Percentiles rank a stretch among this genome's conserved stretches.
Conservation (phyloP, 2,888 invertebrate genomes). For the Pristionchus maxplancki region DNA sequence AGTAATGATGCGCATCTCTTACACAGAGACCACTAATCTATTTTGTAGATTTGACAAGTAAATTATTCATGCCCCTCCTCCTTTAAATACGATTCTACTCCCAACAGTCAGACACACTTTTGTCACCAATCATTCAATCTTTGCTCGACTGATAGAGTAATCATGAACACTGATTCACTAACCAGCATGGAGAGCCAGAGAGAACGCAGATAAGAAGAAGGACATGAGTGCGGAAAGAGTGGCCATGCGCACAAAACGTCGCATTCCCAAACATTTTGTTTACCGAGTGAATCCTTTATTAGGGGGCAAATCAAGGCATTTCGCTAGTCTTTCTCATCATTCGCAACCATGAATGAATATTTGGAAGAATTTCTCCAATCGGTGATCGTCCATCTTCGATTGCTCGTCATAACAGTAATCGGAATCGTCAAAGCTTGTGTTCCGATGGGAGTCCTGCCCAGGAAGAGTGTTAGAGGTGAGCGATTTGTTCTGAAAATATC, state of each 20-base stretch:
- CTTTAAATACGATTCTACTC: too few relatives aligned
- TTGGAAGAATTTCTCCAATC: background rate
- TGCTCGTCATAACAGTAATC: conserved; percentile 50
- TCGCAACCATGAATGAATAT: background rate
- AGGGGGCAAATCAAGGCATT: background rate
- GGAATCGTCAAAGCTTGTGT: conserved; percentile 64
- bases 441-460: conserved; percentile 76
- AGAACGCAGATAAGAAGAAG: background rate
- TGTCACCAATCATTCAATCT: too few relatives aligned
- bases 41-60: too few relatives aligned
- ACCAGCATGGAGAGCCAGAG: background rate
- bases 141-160: too few relatives aligned
- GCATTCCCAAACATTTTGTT: background rate
- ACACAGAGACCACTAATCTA: too few relatives aligned
- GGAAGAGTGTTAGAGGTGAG: conserved; percentile 85
- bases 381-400: background rate
- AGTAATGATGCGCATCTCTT: too few relatives aligned
- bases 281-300: background rate
- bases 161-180: too few relatives aligned
- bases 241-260: background rate
- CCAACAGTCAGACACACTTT: too few relatives aligned
- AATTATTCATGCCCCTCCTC: too few relatives aligned
- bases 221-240: background rate
- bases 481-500: too few relatives aligned
- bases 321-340: background rate